Conservation (phyloP, 2,113 vertebrate genomes). For the Psilopsiagon aymara region DNA sequence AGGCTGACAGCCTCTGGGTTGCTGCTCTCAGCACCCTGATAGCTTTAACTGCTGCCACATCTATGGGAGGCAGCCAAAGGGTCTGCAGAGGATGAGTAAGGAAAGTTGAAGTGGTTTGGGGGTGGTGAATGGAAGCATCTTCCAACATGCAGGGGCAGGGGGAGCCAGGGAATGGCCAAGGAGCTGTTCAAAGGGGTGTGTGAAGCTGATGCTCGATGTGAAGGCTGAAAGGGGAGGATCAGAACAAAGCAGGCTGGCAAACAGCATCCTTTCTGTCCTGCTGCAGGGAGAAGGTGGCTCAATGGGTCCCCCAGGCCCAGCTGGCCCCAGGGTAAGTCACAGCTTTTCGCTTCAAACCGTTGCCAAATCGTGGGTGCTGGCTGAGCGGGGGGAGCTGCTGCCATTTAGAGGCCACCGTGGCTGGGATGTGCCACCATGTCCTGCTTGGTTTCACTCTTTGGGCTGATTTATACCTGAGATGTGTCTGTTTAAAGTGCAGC, state of each 20-base stretch:
- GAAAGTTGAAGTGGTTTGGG: neutral
- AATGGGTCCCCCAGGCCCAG: conserved; percentile 74
- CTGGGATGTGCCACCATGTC: fast-evolving
- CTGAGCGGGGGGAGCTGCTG: neutral
- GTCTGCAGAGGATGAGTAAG: neutral
- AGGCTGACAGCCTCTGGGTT: neutral
- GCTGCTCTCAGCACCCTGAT: neutral
- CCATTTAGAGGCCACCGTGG: neutral
- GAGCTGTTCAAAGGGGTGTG: fast-evolving
- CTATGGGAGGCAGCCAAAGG: neutral
- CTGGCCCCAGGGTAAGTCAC: conserved; percentile 78
- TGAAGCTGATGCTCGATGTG: neutral
- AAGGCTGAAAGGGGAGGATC: neutral
- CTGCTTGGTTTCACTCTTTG: neutral
- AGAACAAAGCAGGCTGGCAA: neutral
- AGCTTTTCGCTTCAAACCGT: fast-evolving
- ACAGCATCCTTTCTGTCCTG: neutral
- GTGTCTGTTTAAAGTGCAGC: neutral
- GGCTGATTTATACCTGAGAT: no score
- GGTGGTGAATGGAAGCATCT: neutral
- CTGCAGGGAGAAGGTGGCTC: conserved; percentile 83
- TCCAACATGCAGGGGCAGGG: fast-evolving
- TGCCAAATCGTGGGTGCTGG: fast-evolving
- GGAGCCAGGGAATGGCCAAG: neutral
- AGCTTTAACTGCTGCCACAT: neutral